Percentiles rank a stretch among this genome's conserved stretches.
phyloP scores from a whole-genome alignment of 2,888 invertebrate species.

The Danaus chrysippus region DNA sequence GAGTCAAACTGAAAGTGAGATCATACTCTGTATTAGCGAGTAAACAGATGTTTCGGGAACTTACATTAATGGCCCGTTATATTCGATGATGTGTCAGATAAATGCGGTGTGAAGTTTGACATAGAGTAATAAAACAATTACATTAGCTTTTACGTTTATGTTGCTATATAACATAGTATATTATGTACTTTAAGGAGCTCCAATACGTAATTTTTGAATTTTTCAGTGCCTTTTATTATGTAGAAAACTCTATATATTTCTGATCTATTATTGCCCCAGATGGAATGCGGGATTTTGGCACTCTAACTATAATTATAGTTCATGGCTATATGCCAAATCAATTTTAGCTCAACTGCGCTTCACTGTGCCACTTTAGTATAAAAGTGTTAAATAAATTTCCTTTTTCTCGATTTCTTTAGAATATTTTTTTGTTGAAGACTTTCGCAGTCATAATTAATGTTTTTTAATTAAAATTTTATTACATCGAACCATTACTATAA shows the following conservation, averaged over 20 bases:
- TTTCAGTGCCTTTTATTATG: background rate
- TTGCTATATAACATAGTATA: too few species aligned
- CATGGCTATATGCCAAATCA: slow-evolving; percentile 62
- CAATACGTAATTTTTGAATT: background rate
- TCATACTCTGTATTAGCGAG: slow-evolving; percentile 43
- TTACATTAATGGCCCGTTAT: slow-evolving; percentile 2
- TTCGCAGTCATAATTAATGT: background rate
- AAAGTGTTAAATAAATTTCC: slow-evolving; percentile 41
- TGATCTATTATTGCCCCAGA: slow-evolving; percentile 43
- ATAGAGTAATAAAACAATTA: too few species aligned
- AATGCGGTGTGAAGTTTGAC: background rate
- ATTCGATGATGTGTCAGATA: background rate
- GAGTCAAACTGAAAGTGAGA: slow-evolving; percentile 52
- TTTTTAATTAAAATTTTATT: too few species aligned
- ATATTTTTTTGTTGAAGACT: slow-evolving; percentile 10
- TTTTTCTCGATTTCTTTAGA: slow-evolving; percentile 25
- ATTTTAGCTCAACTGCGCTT: slow-evolving; percentile 58
- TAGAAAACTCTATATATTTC: slow-evolving; percentile 15
- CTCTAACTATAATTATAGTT: slow-evolving; percentile 61
- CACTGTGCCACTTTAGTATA: slow-evolving; percentile 40
- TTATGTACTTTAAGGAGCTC: too few species aligned
- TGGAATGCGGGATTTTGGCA: slow-evolving; percentile 66
- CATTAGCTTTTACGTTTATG: too few species aligned
- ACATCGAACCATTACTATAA: too few species aligned
- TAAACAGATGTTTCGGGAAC: slow-evolving; percentile 46